Percentiles rank a stretch among this genome's conserved stretches.
Evolutionary conservation across 2,797 vertebrate genomes (phyloP).

Genomic region (Phaenicophaeus curvirostris): DNA sequence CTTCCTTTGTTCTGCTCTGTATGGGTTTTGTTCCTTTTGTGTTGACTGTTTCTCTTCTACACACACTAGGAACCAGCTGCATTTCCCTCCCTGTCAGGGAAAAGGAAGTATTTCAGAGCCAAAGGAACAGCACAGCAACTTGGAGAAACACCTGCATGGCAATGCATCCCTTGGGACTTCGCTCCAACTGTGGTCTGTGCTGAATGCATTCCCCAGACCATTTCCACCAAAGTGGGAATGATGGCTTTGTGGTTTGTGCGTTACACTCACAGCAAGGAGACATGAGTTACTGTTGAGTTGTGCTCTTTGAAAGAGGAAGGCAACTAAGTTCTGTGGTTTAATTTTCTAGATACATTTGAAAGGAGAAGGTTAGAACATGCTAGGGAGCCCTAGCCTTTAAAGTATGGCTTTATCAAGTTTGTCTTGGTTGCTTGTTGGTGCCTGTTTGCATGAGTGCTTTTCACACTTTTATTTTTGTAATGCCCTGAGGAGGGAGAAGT

Average conservation of each 20-base stretch:
- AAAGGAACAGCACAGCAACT: slow-evolving; percentile 31
- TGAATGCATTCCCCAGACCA: not conserved
- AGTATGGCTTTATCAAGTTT: not conserved
- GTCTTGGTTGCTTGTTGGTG: not conserved
- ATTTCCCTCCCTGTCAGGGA: slow-evolving; percentile 34
- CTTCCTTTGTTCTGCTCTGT: slow-evolving; percentile 45
- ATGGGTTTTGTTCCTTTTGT: slow-evolving; percentile 47
- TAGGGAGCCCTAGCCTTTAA: not conserved
- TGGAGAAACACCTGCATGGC: slow-evolving; percentile 49
- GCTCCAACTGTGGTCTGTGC: not conserved
- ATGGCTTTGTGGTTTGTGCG: not conserved
- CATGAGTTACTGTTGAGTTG: not conserved
- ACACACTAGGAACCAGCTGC: slow-evolving; percentile 50
- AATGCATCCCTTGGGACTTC: not conserved
- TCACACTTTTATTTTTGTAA: not conserved
- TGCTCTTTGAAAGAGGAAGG: not conserved
- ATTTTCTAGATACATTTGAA: not conserved
- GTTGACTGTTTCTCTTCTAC: slow-evolving; percentile 29
- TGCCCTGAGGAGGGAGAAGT: not conserved
- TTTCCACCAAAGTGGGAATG: not conserved
- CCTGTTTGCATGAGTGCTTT: accelerated
- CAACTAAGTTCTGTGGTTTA: not conserved
- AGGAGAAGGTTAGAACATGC: not conserved
- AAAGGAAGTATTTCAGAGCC: slow-evolving; percentile 47
- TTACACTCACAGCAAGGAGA: not conserved